A percentile compares a stretch with the other conserved stretches of the same genome.
Conservation (phyloP, 2,113 vertebrate species). For the Heterochromis multidens region DNA sequence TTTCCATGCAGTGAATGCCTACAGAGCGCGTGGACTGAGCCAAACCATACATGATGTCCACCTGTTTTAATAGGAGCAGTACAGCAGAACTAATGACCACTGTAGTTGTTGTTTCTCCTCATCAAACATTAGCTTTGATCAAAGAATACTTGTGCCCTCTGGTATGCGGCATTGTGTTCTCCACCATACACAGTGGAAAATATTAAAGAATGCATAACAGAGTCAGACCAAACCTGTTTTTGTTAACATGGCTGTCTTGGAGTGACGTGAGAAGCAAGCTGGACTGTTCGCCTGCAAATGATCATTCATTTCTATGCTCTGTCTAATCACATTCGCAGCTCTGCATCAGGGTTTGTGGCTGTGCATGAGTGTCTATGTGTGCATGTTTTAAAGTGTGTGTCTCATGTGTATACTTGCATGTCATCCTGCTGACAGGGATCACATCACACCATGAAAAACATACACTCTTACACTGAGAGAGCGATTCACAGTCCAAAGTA, state of each 20-base stretch:
- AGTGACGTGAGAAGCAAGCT: constrained; percentile 12
- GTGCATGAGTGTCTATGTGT: not conserved
- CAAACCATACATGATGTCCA: constrained; percentile 2
- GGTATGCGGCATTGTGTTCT: not conserved
- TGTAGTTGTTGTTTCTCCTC: not conserved
- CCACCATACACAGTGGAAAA: not conserved
- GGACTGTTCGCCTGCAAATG: not conserved
- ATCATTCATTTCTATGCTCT: constrained; percentile 11
- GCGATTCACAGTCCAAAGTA: constrained; percentile 18
- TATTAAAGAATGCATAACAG: constrained; percentile 8
- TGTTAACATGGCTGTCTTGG: constrained; percentile 7
- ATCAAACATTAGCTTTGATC: constrained; percentile 18
- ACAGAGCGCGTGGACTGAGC: not conserved
- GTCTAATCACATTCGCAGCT: constrained; percentile 55
- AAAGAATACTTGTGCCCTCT: not conserved
- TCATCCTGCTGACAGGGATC: constrained; percentile 54
- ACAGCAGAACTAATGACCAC: constrained; percentile 10
- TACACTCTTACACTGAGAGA: constrained; percentile 12
- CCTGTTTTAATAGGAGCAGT: constrained; percentile 5
- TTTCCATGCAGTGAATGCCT: not conserved
- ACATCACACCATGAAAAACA: constrained; percentile 48
- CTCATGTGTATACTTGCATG: constrained; percentile 23
- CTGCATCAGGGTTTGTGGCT: not conserved
- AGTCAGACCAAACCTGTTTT: not conserved
- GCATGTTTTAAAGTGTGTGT: not conserved